These are phyloP conservation scores for Lanius ludovicianus DNA, from an alignment of 2,113 vertebrate genomes.

Conservation along the genomic window DNA sequence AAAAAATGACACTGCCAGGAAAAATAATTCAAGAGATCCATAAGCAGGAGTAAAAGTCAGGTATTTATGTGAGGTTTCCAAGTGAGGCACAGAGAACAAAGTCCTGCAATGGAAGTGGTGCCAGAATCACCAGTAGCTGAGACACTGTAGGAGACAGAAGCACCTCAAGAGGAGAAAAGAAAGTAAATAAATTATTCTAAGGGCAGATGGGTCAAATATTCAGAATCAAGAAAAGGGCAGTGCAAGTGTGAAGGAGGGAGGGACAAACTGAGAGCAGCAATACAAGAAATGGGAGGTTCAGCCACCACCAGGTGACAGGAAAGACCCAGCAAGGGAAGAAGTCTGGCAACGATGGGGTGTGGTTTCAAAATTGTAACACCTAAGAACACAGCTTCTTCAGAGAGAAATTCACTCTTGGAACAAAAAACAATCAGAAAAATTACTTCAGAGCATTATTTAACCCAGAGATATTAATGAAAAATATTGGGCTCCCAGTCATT, in stretches of 20 bases:
- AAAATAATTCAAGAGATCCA: not conserved
- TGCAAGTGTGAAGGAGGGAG: not conserved
- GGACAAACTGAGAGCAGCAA: not conserved
- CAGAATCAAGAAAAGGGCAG: not conserved
- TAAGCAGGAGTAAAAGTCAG: not conserved
- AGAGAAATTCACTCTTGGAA: not conserved
- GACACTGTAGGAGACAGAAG: not conserved
- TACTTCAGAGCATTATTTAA: conserved; percentile 30
- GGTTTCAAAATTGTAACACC: not conserved
- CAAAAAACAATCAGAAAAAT: not conserved
- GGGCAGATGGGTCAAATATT: not conserved
- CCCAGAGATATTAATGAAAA: conserved; percentile 22
- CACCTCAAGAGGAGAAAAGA: not conserved
- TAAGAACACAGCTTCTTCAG: not conserved
- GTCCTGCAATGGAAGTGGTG: not conserved
- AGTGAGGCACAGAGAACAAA: not conserved
- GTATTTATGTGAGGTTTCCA: not conserved
- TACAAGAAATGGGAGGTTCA: not conserved
- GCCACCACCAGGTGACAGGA: not conserved
- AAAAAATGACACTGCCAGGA: not conserved
- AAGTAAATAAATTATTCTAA: not conserved
- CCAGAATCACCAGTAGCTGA: not conserved
- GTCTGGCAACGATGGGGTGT: not conserved
- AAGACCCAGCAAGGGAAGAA: not conserved
- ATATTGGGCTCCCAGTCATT: not conserved